Evolutionary conservation across 2,888 invertebrate genomes (phyloP).

Genomic region (Ptilodon capucinus): DNA sequence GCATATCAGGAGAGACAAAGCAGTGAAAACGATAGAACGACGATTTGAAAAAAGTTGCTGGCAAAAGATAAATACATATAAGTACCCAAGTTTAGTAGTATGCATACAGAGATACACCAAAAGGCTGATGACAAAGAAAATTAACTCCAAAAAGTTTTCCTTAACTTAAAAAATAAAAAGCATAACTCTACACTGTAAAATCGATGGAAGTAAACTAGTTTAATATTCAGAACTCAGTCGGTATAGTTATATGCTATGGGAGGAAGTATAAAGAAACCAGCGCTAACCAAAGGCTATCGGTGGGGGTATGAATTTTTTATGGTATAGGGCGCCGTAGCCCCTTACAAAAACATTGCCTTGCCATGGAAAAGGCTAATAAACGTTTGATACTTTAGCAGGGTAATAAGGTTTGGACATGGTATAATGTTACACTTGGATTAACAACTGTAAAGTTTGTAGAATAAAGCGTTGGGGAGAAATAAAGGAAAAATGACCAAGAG

Average conservation of each 20-base stretch:
- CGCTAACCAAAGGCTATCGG: slow-evolving; percentile 53
- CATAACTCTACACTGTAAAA: slow-evolving; percentile 5
- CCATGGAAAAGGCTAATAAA: slow-evolving; percentile 72
- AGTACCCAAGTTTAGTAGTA: too few relatives aligned
- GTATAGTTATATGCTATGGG: slow-evolving; percentile 30
- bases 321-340: slow-evolving; percentile 57
- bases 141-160: too few relatives aligned
- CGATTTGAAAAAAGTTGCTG: too few relatives aligned
- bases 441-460: too few relatives aligned
- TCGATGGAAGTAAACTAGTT: slow-evolving; percentile 6
- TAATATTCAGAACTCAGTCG: slow-evolving; percentile 50
- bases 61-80: too few relatives aligned
- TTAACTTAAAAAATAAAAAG: neutral
- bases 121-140: too few relatives aligned
- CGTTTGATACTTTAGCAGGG: slow-evolving; percentile 40
- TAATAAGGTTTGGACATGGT: slow-evolving; percentile 32
- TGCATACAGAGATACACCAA: too few relatives aligned
- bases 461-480: too few relatives aligned
- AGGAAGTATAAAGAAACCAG: slow-evolving; percentile 45
- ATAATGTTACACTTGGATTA: too few relatives aligned
- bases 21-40: too few relatives aligned
- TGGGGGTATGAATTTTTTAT: slow-evolving; percentile 75
- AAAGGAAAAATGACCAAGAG: too few relatives aligned
- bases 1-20: too few relatives aligned
- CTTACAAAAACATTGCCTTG: slow-evolving; percentile 71